Evolutionary conservation across 1,140 invertebrate species (phyloP).

Genomic region (Campoletis sonorensis): DNA sequence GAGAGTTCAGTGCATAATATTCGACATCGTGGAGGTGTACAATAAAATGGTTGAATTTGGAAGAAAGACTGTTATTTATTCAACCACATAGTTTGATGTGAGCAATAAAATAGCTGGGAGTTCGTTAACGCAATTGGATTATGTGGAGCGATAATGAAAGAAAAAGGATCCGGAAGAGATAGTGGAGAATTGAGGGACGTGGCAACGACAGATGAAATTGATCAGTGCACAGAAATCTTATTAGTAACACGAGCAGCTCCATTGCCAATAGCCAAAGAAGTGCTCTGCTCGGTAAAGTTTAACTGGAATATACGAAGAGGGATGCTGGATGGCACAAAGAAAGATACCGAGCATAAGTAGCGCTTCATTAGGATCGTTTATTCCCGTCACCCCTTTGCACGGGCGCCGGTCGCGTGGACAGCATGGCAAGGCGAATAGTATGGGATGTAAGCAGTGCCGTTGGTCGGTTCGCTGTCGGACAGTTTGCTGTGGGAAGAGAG

Average conservation of each 20-base stretch:
- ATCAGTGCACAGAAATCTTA: no score
- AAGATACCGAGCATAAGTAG: constrained; percentile 30
- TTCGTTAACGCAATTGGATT: no score
- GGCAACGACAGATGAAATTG: no score
- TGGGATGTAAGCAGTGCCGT: neutral
- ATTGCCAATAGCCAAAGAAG: neutral
- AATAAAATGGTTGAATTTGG: no score
- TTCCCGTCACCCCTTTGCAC: constrained; percentile 44
- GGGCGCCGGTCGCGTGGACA: constrained; percentile 28
- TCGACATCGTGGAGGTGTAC: neutral
- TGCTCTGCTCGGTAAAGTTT: neutral
- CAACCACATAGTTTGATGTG: no score
- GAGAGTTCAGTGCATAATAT: neutral
- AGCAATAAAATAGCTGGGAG: no score
- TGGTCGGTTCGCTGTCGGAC: constrained; percentile 25
- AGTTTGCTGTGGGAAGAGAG: constrained; percentile 20
- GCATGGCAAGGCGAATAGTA: constrained; percentile 19
- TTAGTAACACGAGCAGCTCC: neutral
- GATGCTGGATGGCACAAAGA: constrained; percentile 20
- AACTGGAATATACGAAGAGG: constrained; percentile 5
- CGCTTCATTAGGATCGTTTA: constrained; percentile 49
- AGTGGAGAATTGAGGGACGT: no score
- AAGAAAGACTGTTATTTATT: no score
- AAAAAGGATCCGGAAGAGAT: no score
- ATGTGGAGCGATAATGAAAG: no score